Evolutionary conservation across 2,888 invertebrate species (phyloP), one percentile per base, ranked within the genome.

Genomic region (Brachycybe producta): DNA sequence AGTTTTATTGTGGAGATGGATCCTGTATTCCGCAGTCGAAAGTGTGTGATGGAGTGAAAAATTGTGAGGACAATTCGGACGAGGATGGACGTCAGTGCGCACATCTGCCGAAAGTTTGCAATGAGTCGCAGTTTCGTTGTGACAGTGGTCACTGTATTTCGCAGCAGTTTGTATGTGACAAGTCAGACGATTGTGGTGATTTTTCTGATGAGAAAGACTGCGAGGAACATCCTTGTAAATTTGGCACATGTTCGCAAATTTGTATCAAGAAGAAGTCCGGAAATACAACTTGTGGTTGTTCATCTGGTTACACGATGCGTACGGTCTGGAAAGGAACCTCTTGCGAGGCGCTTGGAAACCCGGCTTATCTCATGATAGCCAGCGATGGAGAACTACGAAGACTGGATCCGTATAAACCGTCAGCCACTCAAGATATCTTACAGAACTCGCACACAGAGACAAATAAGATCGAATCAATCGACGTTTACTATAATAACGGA

Each of bases 171-270:
- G 56, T 59, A 5, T 67, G 67, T 54, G 65, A 66, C 55, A 55
- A 59, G 8, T 58, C 58, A 34, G 61, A 65, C 55, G 64, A 60
- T 41, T 61, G 61, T 50, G 55, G 49, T 21, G 61, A 61, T 36
- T 55, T 54, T 49, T 57, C 59, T 7, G 61, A 61, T 54, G 61
- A 61, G 55, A 42, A 59, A 49, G 60, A 63, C 52, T 58, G 58
- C 49, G 56, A 56, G 15, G 55, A 56, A 17, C 54, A 55, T 32
- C 26, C 47, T 11, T 56, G 55, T 49, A 52, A 56, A 55, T 84
- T 83, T 74, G 77, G 79, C 41, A 72, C 77, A 3, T 88, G 88
- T 63, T 79, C 86, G 19, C 87, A 88, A 65, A 70, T 79, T 48
- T 86, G 85, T 62, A 73, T 79, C 19, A 74, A 74, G 52, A 75